Conservation (phyloP, 2,888 invertebrate genomes). For the Teleiodes luculella region DNA sequence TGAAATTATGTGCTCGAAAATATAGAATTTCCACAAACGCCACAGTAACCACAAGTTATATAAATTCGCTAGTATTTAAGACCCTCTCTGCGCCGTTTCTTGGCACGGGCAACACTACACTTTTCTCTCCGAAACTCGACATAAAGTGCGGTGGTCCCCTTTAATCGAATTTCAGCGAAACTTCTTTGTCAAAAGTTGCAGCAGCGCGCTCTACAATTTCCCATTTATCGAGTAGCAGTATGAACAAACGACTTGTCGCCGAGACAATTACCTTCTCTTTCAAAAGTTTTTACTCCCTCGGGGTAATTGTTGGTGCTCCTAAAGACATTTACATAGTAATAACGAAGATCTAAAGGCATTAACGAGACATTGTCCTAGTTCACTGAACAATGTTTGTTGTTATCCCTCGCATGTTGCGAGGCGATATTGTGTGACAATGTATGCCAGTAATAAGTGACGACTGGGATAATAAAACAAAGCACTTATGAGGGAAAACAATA, state of each 20-base stretch:
- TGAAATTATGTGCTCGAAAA: no score
- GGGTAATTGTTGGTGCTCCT: conserved; percentile 2
- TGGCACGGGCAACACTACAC: conserved; percentile 29
- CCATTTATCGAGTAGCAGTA: conserved; percentile 14
- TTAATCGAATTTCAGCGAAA: conserved; percentile 57
- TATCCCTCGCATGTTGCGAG: background rate
- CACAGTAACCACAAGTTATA: no score
- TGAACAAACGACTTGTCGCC: conserved; percentile 2
- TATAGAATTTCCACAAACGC: no score
- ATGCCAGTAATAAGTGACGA: background rate
- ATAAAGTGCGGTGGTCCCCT: conserved; percentile 52
- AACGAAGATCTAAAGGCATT: conserved; percentile 2
- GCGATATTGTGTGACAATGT: background rate
- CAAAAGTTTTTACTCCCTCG: conserved; percentile 7
- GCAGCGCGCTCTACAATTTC: conserved; percentile 34
- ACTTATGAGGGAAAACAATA: background rate
- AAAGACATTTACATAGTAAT: conserved; percentile 6
- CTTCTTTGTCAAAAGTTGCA: conserved; percentile 47
- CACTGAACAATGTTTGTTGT: background rate
- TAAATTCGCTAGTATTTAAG: no score
- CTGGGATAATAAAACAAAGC: background rate
- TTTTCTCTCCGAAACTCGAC: conserved; percentile 37
- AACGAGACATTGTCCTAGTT: background rate
- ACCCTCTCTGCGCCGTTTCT: conserved; percentile 2
- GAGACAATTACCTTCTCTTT: conserved; percentile 5